A percentile compares a stretch with the other conserved stretches of the same genome.
These are phyloP conservation scores for Cephus pygmeus DNA, from an alignment of 2,888 invertebrate species.

Conservation along the genomic window DNA sequence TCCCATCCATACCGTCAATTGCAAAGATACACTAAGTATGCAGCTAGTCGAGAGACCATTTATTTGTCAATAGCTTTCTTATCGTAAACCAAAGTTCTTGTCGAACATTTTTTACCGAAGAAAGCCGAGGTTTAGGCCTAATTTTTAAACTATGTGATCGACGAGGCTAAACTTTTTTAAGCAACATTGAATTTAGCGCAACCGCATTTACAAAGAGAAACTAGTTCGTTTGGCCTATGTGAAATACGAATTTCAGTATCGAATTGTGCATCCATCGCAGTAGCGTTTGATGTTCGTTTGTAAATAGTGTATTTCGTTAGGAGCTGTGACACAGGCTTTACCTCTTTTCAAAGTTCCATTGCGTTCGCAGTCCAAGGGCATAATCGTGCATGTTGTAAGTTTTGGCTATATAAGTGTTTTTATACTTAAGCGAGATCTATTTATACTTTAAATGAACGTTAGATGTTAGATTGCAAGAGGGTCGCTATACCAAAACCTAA, in stretches of 20 bases:
- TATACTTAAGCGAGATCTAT: conserved; percentile 7
- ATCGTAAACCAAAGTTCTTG: neutral
- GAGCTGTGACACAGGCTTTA: neutral
- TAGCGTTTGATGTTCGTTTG: neutral
- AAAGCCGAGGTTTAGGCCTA: neutral
- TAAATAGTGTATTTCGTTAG: neutral
- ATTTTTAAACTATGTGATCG: neutral
- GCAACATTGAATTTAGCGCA: no score
- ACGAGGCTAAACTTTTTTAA: neutral
- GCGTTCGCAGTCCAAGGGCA: neutral
- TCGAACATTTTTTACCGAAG: neutral
- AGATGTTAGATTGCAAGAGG: conserved; percentile 36
- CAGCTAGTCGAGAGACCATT: neutral
- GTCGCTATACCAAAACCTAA: conserved; percentile 42
- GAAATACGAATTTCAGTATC: neutral
- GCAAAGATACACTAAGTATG: neutral
- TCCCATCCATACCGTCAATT: neutral
- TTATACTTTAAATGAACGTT: conserved; percentile 37
- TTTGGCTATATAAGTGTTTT: conserved; percentile 4
- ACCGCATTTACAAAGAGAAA: neutral
- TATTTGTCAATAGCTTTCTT: neutral
- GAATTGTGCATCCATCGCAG: neutral
- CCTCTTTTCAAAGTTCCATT: neutral
- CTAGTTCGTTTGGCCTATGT: neutral
- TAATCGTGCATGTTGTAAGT: neutral